Evolutionary conservation across 2,888 invertebrate species (phyloP).

Genomic region (Zonitis immaculata): DNA sequence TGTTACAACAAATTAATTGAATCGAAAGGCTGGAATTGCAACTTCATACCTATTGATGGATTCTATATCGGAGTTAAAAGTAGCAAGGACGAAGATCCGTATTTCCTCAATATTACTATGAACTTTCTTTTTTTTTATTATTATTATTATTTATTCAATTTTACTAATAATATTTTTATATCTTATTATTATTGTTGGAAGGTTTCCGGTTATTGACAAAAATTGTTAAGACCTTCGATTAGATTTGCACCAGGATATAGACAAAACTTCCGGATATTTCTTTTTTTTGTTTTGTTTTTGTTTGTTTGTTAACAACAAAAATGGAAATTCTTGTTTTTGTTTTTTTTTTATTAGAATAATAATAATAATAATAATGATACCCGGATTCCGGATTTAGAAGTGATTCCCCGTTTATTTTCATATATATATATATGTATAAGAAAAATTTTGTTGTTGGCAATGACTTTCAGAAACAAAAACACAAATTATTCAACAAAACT

Average conservation of each 20-base stretch:
- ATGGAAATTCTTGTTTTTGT: not conserved
- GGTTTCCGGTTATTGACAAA: not conserved
- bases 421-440: no score
- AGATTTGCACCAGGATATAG: not conserved
- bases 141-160: not conserved
- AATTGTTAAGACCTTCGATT: not conserved
- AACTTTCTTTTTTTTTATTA: not conserved
- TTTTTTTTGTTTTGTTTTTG: not conserved
- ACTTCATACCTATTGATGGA: constrained; percentile 12
- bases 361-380: no score
- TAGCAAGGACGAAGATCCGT: constrained; percentile 34
- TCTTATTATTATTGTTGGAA: not conserved
- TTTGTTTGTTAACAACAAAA: not conserved
- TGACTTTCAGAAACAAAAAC: constrained; percentile 11
- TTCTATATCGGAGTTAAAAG: no score
- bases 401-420: constrained; percentile 14
- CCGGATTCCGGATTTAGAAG: no score
- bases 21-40: not conserved
- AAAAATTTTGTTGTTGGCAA: constrained; percentile 15
- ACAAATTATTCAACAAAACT: not conserved
- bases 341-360: no score
- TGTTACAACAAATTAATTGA: not conserved
- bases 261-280: not conserved
- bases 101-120: constrained; percentile 20
- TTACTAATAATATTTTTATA: not conserved